Evolutionary conservation across 2,113 vertebrate genomes (phyloP).

Genomic region (Atrichornis clamosus): DNA sequence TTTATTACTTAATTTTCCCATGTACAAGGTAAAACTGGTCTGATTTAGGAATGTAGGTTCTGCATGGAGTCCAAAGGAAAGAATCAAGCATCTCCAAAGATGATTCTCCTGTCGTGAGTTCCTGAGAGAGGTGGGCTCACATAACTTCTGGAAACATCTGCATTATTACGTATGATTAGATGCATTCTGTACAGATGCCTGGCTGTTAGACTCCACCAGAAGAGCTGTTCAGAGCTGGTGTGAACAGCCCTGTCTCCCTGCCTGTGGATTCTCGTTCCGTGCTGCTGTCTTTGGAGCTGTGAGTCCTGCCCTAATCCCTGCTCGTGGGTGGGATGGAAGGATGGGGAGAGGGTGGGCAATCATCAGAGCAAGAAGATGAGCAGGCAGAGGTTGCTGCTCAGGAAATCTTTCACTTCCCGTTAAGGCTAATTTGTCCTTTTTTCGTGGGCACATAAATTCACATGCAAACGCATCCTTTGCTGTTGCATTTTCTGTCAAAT

Average conservation of each 20-base stretch:
- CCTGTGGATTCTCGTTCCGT: neutral
- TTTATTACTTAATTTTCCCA: neutral
- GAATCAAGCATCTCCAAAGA: neutral
- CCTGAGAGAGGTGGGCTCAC: neutral
- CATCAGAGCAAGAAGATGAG: neutral
- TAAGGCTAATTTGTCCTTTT: neutral
- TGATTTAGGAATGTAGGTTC: neutral
- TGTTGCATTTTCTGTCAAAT: neutral
- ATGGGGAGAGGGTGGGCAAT: neutral
- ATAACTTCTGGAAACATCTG: neutral
- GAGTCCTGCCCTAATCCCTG: neutral
- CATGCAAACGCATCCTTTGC: neutral
- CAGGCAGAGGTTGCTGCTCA: neutral
- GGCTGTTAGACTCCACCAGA: neutral
- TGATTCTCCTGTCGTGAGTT: neutral
- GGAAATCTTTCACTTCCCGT: neutral
- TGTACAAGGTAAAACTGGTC: neutral
- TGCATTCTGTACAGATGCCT: neutral
- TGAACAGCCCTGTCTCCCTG: neutral
- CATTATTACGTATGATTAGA: fast-evolving
- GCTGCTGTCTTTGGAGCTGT: neutral
- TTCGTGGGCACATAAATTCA: neutral
- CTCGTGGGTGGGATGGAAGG: neutral
- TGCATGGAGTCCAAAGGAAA: neutral
- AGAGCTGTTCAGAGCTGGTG: neutral